phyloP scores from a whole-genome alignment of 2,113 vertebrate genomes.

The Rhabdomys dilectus region DNA sequence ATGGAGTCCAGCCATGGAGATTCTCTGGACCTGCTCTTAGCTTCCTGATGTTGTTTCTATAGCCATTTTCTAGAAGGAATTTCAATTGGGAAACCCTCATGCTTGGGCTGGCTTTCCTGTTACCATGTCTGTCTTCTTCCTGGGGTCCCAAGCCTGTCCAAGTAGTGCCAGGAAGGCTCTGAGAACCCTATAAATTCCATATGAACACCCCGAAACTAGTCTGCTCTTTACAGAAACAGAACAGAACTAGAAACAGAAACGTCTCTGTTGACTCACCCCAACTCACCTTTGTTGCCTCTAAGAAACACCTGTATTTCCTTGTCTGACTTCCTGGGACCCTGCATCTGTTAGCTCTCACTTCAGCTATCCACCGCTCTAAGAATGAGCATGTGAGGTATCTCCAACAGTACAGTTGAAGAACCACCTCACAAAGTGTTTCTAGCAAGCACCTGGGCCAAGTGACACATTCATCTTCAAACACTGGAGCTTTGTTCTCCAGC shows the following conservation, averaged over 20 bases:
- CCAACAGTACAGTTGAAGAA: background rate
- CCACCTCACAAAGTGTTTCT: background rate
- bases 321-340: background rate
- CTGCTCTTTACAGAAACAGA: background rate
- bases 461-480: constrained; percentile 36
- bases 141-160: background rate
- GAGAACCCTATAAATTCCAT: background rate
- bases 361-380: background rate
- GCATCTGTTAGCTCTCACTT: background rate
- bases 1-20: background rate
- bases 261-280: background rate
- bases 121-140: background rate
- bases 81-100: background rate
- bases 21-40: background rate
- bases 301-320: background rate
- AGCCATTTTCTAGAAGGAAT: constrained; percentile 28
- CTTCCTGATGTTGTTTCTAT: background rate
- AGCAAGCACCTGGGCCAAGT: background rate
- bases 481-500: constrained; percentile 41
- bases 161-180: background rate
- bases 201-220: background rate
- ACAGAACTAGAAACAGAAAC: background rate
- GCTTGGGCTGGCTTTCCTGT: background rate
- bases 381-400: background rate
- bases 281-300: background rate